Evolutionary conservation across 2,797 vertebrate species (phyloP), one percentile per base, ranked within the genome.

Genomic region (Sebastes paucispinis): DNA sequence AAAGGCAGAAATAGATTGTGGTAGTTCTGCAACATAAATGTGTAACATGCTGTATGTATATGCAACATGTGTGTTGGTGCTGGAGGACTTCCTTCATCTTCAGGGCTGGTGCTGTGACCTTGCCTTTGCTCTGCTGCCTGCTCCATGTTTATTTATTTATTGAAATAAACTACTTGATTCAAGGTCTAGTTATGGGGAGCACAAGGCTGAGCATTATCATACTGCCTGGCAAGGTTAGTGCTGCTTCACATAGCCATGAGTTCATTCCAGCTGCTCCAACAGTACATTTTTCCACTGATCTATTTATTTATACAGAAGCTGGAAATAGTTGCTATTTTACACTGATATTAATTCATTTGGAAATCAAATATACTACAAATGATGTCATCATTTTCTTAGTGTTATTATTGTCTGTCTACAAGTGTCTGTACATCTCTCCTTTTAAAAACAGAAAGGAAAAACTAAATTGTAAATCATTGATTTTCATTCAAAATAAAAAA

Each of bases 91-190:
- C 11, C 55, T 67, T 80, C 27, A 25, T 74, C 58, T 79, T 74
- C 63, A 77, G 67, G 74, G 64, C 29, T 84, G 68, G 62, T 66
- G 72, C 27, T 20, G 43, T 88, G 87, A 88, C 87, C 90, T 93
- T 94, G 88, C 75, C 65, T 67, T 88, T 88, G 85, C 87, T 81
- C 29, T 27, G 66, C 82, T 82, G 75, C 60, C 72, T 60, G 59
- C 72, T 76, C 75, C 84, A 93, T 94, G 91, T 93, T 94, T 94
- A 92, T 94, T 94, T 90, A 94, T 95, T 92, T 93, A 93, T 93
- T 93, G 82, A 92, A 94, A 94, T 93, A 87, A 92, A 89, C 80
- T 78, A 75, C 82, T 92, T 89, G 88, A 93, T 91, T 92, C 92
- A 94, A 93, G 93, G 91, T 90, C 90, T 90, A 66, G 79, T 91